Evolutionary conservation across 2,888 invertebrate species (phyloP).

Genomic region (Mesorhabditis sp.): DNA sequence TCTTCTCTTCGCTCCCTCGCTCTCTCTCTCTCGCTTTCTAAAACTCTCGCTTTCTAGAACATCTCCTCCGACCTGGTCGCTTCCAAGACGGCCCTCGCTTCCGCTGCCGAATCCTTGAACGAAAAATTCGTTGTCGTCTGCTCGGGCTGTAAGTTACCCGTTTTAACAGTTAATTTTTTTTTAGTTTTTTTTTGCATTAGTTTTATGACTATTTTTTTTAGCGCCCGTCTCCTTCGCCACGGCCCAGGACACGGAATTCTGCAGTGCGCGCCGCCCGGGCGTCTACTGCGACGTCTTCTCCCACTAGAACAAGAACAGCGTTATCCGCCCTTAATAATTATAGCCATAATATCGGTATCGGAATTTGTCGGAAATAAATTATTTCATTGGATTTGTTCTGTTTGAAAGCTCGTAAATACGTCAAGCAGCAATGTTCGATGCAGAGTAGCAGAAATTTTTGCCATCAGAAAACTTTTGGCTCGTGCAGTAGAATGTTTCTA

Average conservation of each 20-base stretch:
- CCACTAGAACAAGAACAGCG: not conserved
- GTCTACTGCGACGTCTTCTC: slow-evolving; percentile 1
- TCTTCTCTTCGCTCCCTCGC: not conserved
- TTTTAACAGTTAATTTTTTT: not conserved
- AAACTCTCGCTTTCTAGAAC: not conserved
- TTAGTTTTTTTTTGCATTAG: not conserved
- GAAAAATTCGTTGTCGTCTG: slow-evolving; percentile 6
- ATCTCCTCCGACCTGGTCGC: not conserved
- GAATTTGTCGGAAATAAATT: too few relatives aligned
- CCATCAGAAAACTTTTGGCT: too few relatives aligned
- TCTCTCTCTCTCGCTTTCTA: not conserved
- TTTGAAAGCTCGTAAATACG: too few relatives aligned
- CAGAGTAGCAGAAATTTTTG: too few relatives aligned
- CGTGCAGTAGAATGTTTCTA: too few relatives aligned
- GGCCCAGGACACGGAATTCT: not conserved
- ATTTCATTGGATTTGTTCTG: too few relatives aligned
- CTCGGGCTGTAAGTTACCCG: not conserved
- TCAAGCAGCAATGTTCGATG: too few relatives aligned
- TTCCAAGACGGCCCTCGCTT: not conserved
- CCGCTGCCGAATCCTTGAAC: not conserved
- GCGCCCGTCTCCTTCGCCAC: not conserved
- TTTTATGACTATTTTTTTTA: not conserved
- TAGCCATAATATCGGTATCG: too few relatives aligned
- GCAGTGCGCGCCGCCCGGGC: not conserved
- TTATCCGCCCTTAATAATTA: too few relatives aligned